Conservation (phyloP, 1,140 invertebrate species). For the Ridgeia piscesae region DNA sequence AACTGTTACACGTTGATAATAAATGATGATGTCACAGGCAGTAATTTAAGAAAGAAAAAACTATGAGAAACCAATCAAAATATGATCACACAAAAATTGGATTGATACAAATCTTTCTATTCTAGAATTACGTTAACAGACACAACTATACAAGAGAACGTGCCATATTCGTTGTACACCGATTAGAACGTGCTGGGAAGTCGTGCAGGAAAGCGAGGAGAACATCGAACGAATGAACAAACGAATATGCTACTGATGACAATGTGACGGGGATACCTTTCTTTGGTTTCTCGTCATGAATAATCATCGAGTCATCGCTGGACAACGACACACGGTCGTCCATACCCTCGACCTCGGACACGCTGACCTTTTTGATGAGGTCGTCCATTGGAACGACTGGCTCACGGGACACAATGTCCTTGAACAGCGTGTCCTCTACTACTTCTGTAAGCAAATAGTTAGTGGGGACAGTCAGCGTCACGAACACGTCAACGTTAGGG, state of each 20-base stretch:
- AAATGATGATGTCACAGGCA: too few species aligned
- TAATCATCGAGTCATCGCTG: conserved; percentile 19
- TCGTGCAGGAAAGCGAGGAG: neutral
- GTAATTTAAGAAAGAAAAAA: too few species aligned
- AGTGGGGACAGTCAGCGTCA: neutral
- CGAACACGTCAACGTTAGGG: neutral
- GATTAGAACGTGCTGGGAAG: neutral
- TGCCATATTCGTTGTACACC: neutral
- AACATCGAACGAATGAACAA: neutral
- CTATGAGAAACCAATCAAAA: too few species aligned
- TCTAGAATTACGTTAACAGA: neutral
- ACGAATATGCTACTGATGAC: neutral
- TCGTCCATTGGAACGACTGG: conserved; percentile 18
- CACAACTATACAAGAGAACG: neutral
- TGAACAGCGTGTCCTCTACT: neutral
- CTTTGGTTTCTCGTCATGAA: conserved; percentile 39
- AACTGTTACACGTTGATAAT: too few species aligned
- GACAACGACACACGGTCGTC: conserved; percentile 13
- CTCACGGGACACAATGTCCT: neutral
- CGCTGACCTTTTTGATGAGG: conserved; percentile 10
- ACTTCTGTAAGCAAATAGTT: neutral
- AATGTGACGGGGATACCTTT: conserved; percentile 44
- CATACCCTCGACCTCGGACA: conserved; percentile 16
- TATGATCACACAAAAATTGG: neutral
- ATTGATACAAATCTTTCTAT: neutral